A percentile compares a stretch with the other conserved stretches of the same genome.
These are phyloP conservation scores for Alcedo atthis DNA, from an alignment of 2,797 vertebrate species.

Conservation along the genomic window DNA sequence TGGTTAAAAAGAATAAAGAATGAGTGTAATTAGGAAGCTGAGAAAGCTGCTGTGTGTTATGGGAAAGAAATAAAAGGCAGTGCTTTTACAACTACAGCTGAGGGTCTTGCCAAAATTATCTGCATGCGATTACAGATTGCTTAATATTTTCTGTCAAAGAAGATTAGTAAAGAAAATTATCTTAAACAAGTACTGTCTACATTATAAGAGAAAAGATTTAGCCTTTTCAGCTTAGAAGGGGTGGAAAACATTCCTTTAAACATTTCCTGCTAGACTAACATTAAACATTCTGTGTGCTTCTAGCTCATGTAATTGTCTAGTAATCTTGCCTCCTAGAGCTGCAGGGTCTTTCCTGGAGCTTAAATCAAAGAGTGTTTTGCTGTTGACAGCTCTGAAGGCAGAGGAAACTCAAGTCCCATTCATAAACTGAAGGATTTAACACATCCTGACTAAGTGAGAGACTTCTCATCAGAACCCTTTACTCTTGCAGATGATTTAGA, in stretches of 20 bases:
- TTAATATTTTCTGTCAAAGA: slow-evolving; percentile 2
- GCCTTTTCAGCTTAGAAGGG: neutral
- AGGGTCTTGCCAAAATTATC: neutral
- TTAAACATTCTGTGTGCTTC: neutral
- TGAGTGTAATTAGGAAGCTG: neutral
- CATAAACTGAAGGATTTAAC: neutral
- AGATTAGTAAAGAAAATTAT: neutral
- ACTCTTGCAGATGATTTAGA: neutral
- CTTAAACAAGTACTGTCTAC: neutral
- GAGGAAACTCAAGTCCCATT: neutral
- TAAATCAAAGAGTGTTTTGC: neutral
- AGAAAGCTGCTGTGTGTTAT: neutral
- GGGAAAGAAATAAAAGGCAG: neutral
- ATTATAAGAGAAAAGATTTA: neutral
- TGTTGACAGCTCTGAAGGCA: neutral
- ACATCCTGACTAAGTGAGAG: neutral
- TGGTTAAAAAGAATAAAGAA: slow-evolving; percentile 20
- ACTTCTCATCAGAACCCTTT: neutral
- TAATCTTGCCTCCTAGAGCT: neutral
- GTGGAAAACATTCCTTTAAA: neutral
- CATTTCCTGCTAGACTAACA: neutral
- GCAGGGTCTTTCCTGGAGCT: neutral
- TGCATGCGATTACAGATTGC: neutral
- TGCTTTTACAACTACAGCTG: neutral
- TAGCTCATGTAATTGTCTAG: neutral